phyloP scores from a whole-genome alignment of 2,797 vertebrate genomes.

The Eulemur coronatus region DNA sequence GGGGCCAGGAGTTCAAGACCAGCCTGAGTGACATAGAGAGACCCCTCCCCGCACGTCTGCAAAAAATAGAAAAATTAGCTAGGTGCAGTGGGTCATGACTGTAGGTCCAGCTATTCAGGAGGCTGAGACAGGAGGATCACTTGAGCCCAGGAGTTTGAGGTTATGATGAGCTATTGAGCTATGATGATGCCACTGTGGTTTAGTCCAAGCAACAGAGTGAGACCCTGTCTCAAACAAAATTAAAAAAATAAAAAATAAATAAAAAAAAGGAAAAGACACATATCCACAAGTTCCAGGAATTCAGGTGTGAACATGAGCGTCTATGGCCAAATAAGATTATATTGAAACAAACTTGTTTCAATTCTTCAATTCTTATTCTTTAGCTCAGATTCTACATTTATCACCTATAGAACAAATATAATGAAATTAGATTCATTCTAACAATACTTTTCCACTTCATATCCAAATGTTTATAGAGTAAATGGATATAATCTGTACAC shows the following conservation, averaged over 20 bases:
- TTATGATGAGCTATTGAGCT: neutral
- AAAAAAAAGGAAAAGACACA: neutral
- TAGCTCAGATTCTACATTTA: conserved; percentile 3
- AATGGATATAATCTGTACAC: neutral
- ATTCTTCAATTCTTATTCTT: conserved; percentile 50
- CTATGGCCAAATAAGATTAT: neutral
- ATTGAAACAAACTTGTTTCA: neutral
- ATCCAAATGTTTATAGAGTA: neutral
- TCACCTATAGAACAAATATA: neutral
- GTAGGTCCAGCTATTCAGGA: neutral
- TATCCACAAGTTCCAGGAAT: neutral
- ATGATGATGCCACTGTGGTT: neutral
- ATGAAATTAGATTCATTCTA: neutral
- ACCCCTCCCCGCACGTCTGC: neutral
- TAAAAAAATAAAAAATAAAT: too few species aligned
- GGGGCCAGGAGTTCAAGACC: neutral
- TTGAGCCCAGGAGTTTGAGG: neutral
- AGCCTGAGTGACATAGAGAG: neutral
- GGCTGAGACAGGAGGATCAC: neutral
- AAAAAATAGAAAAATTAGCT: neutral
- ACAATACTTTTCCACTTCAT: neutral
- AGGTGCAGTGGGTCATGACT: neutral
- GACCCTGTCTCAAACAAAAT: neutral
- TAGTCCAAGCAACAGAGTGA: neutral
- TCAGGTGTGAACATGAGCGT: neutral